Percentiles rank a stretch among this genome's conserved stretches.
Conservation (phyloP, 2,888 invertebrate genomes). For the Drosophila incognita region DNA sequence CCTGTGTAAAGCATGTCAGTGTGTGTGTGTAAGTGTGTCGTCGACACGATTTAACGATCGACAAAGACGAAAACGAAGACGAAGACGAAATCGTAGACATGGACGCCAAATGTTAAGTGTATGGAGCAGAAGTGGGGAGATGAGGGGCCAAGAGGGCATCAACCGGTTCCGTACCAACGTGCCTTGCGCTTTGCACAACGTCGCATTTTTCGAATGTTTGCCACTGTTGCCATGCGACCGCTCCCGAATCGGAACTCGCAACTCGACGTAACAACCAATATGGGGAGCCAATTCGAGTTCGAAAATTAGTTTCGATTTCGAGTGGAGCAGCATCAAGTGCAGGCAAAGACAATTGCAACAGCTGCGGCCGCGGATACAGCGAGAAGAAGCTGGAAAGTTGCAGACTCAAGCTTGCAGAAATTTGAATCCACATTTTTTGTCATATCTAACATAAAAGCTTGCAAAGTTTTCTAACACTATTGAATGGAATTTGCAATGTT, state of each 20-base stretch:
- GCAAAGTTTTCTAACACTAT: not conserved
- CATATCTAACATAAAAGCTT: not conserved
- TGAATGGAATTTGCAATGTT: slow-evolving; percentile 30
- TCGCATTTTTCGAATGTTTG: slow-evolving; percentile 26
- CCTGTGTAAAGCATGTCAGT: not conserved
- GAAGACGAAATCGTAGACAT: slow-evolving; percentile 9
- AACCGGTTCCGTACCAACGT: slow-evolving; percentile 66
- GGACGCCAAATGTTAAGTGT: not conserved
- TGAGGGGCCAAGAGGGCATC: slow-evolving; percentile 5
- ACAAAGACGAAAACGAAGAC: slow-evolving; percentile 19
- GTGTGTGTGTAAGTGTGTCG: slow-evolving; percentile 36
- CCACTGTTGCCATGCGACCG: slow-evolving; percentile 57
- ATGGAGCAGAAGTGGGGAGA: not conserved
- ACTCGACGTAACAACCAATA: slow-evolving; percentile 29
- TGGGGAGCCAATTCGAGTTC: not conserved
- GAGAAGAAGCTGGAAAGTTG: not conserved
- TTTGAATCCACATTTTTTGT: not conserved
- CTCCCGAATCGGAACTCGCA: slow-evolving; percentile 1
- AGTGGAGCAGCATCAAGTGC: slow-evolving; percentile 2
- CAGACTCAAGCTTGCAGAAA: slow-evolving; percentile 4
- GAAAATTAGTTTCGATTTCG: not conserved
- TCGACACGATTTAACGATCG: slow-evolving; percentile 53
- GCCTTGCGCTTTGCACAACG: slow-evolving; percentile 28
- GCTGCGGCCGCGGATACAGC: slow-evolving; percentile 15
- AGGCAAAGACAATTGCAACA: slow-evolving; percentile 35